phyloP scores from a whole-genome alignment of 2,113 vertebrate genomes.

The Myrmophylax atrothorax region DNA sequence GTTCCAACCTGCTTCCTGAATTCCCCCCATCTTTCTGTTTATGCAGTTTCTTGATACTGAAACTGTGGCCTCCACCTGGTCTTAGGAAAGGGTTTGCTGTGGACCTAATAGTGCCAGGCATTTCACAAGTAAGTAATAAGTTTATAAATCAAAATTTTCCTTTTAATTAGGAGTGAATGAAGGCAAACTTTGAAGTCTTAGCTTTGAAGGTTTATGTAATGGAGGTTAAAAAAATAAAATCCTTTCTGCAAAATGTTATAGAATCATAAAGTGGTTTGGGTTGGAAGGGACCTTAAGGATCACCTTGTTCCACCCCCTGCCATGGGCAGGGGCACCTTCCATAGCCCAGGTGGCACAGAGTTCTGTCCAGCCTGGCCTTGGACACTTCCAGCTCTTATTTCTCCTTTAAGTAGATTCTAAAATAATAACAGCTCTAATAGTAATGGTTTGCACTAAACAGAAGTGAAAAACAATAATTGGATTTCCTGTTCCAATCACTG shows the following conservation, averaged over 20 bases:
- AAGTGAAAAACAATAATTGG: background rate
- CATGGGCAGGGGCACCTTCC: background rate
- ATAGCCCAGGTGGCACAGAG: background rate
- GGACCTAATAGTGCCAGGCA: background rate
- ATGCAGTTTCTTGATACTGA: background rate
- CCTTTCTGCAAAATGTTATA: background rate
- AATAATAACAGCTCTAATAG: background rate
- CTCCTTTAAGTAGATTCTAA: background rate
- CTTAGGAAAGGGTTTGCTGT: background rate
- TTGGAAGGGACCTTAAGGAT: background rate
- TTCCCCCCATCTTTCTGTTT: background rate
- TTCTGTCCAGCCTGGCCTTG: background rate
- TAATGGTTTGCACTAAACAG: background rate
- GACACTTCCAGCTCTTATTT: background rate
- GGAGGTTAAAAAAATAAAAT: background rate
- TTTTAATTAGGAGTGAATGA: background rate
- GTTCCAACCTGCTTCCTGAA: background rate
- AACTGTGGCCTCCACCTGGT: fast-evolving
- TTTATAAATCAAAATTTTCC: background rate
- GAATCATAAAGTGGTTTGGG: background rate
- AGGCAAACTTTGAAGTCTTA: background rate
- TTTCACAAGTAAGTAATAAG: background rate
- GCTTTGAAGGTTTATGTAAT: background rate
- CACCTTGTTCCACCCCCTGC: background rate
- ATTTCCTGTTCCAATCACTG: background rate